Evolutionary conservation across 1,140 invertebrate genomes (phyloP).

Genomic region (Heterodera schachtii): DNA sequence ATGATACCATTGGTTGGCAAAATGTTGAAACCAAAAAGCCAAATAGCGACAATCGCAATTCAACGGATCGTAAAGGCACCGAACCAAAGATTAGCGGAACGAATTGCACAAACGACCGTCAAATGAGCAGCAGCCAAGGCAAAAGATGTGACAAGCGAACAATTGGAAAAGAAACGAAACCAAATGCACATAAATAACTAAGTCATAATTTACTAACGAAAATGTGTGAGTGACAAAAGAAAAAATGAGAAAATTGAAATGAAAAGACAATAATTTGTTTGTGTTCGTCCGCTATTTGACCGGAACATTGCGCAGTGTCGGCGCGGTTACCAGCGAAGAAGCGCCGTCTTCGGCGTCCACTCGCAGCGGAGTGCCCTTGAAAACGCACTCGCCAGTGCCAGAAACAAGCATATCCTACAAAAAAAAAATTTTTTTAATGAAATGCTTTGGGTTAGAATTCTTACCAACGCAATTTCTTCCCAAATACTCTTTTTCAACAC

Average conservation of each 20-base stretch:
- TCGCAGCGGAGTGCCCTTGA: constrained; percentile 54
- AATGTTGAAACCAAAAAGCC: not conserved
- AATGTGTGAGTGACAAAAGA: not conserved
- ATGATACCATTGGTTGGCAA: not conserved
- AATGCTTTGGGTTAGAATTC: constrained; percentile 71
- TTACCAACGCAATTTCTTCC: constrained; percentile 74
- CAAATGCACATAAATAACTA: not conserved
- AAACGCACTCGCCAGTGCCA: constrained; percentile 52
- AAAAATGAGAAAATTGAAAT: not conserved
- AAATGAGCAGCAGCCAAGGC: no score
- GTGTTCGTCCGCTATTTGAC: constrained; percentile 46
- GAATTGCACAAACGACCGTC: not conserved
- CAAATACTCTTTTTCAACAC: constrained; percentile 90
- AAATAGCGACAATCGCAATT: not conserved
- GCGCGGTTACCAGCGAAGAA: constrained; percentile 45
- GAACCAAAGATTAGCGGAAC: not conserved
- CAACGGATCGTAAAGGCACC: not conserved
- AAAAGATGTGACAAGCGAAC: not conserved
- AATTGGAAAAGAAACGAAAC: not conserved
- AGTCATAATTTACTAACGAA: not conserved
- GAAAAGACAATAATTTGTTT: not conserved
- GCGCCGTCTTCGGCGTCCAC: constrained; percentile 43
- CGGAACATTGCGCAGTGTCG: constrained; percentile 51
- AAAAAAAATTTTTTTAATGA: constrained; percentile 15
- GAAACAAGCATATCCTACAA: constrained; percentile 55